Evolutionary conservation across 2,797 vertebrate genomes (phyloP).

Genomic region (Rhynchonycteris naso): DNA sequence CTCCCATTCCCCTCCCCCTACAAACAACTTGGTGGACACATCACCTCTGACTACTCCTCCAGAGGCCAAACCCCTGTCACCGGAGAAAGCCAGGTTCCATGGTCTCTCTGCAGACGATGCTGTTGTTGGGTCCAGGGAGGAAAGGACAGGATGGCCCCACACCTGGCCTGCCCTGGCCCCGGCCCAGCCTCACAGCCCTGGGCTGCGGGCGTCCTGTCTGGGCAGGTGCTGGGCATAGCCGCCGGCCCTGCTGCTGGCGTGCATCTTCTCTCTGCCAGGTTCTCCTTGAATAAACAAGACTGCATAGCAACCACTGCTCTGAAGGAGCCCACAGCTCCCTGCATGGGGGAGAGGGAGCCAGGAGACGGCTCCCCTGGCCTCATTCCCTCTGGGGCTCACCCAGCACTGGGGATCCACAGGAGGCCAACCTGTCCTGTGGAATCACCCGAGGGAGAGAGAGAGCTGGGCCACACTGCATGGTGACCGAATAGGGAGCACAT

Average conservation of each 20-base stretch:
- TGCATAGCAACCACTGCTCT: slow-evolving; percentile 85
- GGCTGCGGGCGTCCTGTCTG: neutral
- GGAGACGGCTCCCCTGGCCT: slow-evolving; percentile 48
- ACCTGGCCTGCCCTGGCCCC: neutral
- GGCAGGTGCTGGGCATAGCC: neutral
- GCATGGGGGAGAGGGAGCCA: neutral
- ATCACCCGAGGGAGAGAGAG: neutral
- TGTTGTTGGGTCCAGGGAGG: neutral
- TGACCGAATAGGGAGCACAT: accelerated
- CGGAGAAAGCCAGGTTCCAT: slow-evolving; percentile 27
- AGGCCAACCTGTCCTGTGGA: neutral
- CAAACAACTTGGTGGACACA: neutral
- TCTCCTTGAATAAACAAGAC: slow-evolving; percentile 84
- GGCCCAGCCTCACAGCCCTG: neutral
- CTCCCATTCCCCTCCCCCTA: no score
- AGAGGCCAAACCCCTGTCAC: slow-evolving; percentile 48
- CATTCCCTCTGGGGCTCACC: neutral
- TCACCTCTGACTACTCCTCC: slow-evolving; percentile 72
- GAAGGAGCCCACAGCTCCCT: slow-evolving; percentile 74
- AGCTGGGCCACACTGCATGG: neutral
- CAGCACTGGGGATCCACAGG: neutral
- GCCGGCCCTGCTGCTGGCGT: accelerated
- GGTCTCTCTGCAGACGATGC: neutral
- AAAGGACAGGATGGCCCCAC: neutral
- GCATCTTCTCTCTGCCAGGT: slow-evolving; percentile 59